Percentiles rank a stretch among this genome's conserved stretches.
Evolutionary conservation across 2,888 invertebrate species (phyloP).

Genomic region (Epinotia nisella): DNA sequence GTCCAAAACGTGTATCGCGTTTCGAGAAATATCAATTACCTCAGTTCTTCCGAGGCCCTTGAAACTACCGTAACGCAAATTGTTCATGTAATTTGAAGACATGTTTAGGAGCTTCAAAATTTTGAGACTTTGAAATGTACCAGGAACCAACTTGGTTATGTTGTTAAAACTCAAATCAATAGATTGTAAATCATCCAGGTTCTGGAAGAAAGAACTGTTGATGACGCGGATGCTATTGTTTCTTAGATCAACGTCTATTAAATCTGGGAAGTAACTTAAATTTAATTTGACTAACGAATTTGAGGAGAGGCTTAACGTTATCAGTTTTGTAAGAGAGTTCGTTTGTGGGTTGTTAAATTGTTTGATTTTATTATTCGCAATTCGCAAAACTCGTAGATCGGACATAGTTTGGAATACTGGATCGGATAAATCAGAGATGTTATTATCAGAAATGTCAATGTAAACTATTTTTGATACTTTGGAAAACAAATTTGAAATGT

Average conservation of each 20-base stretch:
- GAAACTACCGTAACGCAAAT: slow-evolving; percentile 69
- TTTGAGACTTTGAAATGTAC: slow-evolving; percentile 67
- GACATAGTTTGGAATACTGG: slow-evolving; percentile 54
- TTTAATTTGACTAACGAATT: slow-evolving; percentile 63
- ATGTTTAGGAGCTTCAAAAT: slow-evolving; percentile 69
- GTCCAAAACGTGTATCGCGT: slow-evolving; percentile 65
- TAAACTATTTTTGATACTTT: slow-evolving; percentile 58
- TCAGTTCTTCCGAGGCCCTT: slow-evolving; percentile 70
- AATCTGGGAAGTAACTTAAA: slow-evolving; percentile 62
- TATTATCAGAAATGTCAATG: slow-evolving; percentile 65
- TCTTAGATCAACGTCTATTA: slow-evolving; percentile 65
- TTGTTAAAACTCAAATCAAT: slow-evolving; percentile 70
- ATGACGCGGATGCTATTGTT: slow-evolving; percentile 61
- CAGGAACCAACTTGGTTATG: slow-evolving; percentile 64
- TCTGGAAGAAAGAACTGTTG: slow-evolving; percentile 61
- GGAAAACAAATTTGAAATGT: slow-evolving; percentile 51
- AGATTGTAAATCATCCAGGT: slow-evolving; percentile 62
- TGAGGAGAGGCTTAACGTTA: slow-evolving; percentile 61
- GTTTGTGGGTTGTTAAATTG: slow-evolving; percentile 64
- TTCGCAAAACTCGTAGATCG: slow-evolving; percentile 61
- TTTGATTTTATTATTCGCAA: slow-evolving; percentile 65
- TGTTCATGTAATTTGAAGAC: slow-evolving; percentile 65
- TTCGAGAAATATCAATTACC: slow-evolving; percentile 70
- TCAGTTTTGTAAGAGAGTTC: slow-evolving; percentile 61
- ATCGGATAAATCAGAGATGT: slow-evolving; percentile 54